Base-by-base conservation (phyloP, 1,140 invertebrate species). In the Paracyclopina nana region DNA sequence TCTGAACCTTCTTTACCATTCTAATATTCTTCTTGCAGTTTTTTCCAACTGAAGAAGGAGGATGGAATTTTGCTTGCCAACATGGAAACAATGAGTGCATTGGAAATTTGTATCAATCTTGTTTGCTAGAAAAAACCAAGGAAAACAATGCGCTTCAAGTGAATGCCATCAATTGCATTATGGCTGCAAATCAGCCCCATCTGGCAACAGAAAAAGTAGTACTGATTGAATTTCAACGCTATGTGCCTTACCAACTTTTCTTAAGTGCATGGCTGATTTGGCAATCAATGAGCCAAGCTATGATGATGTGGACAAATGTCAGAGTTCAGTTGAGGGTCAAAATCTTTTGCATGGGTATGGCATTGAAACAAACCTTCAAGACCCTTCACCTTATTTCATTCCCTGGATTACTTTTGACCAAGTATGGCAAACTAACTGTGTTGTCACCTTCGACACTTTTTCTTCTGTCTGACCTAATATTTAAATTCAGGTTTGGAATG, bases 21-120 rank as follows among this genome's bases (percentile, higher is more conserved):
- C n/a, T n/a, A n/a, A n/a, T n/a, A n/a, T n/a, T n/a, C n/a, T n/a
- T n/a, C n/a, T n/a, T n/a, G n/a, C n/a, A 38, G 34, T 38, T 16
- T 20, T 16, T 2, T 9, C 8, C 3, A 2, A 38, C 2, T 20
- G 24, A 20, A n/a, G 43, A 45, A n/a, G 43, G 43, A 26, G 18
- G 18, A 3, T 45, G 43, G 43, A 12, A 28, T 20, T 45, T 45
- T n/a, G 25, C 16, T n/a, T 45, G 43, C 43, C 43, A 45, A 26
- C 43, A 45, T 45, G 43, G 43, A 18, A 14, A 14, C 25, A 45
- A 45, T 20, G 43, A 45, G 25, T 45, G 43, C 43, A 18, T 18
- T n/a, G 43, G 43, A 22, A 45, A 45, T 12, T 6, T 45, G 43
- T 18, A 18, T 20, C 43, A 45, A n/a, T 14, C 43, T n/a, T 45